These are phyloP conservation scores for Ophioderma brevispina DNA, from an alignment of 35 echinoderm and acorn worm genomes.

Conservation along the genomic window DNA sequence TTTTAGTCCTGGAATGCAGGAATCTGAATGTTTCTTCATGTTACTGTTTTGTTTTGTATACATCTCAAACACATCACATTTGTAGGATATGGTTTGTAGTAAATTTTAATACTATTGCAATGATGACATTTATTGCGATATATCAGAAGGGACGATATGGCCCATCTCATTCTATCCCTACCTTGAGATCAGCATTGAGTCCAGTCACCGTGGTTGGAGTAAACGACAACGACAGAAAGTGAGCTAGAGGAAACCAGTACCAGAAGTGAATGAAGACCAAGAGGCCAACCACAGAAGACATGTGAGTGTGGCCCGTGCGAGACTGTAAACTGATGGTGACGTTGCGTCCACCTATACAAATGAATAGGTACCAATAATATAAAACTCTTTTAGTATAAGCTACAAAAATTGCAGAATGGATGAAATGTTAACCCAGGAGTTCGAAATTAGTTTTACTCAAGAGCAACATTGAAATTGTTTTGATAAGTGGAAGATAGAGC, in stretches of 20 bases:
- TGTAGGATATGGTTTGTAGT: no score
- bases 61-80: no score
- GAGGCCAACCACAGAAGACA: constrained; percentile 89
- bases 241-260: constrained; percentile 96
- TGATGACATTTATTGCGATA: no score
- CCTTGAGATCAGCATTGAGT: constrained; percentile 86
- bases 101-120: no score
- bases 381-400: background rate
- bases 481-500: no score
- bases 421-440: background rate
- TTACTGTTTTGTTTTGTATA: no score
- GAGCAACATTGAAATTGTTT: no score
- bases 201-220: constrained; percentile 72
- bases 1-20: no score
- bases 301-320: constrained; percentile 85
- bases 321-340: constrained; percentile 90
- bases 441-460: no score
- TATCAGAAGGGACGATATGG: no score
- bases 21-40: no score
- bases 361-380: background rate
- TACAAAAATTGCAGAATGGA: background rate
- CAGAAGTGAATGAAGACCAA: constrained; percentile 98
- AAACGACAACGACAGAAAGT: constrained; percentile 89
- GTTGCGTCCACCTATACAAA: constrained; percentile 96
- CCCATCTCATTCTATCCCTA: no score